phyloP scores from a whole-genome alignment of 1,140 invertebrate species.

The Drosophila tropicalis region DNA sequence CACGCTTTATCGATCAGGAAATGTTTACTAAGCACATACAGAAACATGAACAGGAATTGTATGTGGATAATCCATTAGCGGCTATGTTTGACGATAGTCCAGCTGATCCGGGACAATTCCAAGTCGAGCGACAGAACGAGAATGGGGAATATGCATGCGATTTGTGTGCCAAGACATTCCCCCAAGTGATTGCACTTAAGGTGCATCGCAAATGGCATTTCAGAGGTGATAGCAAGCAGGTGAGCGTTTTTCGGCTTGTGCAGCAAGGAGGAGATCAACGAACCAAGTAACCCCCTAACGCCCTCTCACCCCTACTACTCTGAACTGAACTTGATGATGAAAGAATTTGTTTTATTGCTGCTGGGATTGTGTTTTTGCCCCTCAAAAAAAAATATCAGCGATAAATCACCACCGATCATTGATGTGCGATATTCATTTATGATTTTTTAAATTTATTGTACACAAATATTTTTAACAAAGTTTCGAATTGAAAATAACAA shows the following conservation, averaged over 20 bases:
- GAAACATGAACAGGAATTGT: constrained; percentile 78
- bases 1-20: constrained; percentile 78
- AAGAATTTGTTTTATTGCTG: constrained; percentile 11
- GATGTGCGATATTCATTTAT: not conserved
- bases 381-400: not conserved
- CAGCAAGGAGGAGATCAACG: constrained; percentile 67
- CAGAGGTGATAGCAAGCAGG: constrained; percentile 83
- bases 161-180: constrained; percentile 81
- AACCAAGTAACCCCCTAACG: not conserved
- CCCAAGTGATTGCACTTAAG: constrained; percentile 82
- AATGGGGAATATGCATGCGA: constrained; percentile 82
- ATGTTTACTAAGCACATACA: constrained; percentile 80
- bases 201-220: constrained; percentile 84
- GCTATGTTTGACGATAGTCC: constrained; percentile 82
- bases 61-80: constrained; percentile 78
- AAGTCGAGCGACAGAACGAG: constrained; percentile 78
- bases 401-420: not conserved
- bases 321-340: constrained; percentile 7
- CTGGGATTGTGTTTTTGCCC: constrained; percentile 1
- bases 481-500: too few species aligned
- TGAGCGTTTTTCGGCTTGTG: constrained; percentile 83
- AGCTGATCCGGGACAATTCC: constrained; percentile 76
- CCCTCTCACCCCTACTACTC: not conserved
- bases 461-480: too few species aligned
- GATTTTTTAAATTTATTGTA: too few species aligned